phyloP scores from a whole-genome alignment of 2,113 vertebrate genomes.

The Amblyornis subalaris region DNA sequence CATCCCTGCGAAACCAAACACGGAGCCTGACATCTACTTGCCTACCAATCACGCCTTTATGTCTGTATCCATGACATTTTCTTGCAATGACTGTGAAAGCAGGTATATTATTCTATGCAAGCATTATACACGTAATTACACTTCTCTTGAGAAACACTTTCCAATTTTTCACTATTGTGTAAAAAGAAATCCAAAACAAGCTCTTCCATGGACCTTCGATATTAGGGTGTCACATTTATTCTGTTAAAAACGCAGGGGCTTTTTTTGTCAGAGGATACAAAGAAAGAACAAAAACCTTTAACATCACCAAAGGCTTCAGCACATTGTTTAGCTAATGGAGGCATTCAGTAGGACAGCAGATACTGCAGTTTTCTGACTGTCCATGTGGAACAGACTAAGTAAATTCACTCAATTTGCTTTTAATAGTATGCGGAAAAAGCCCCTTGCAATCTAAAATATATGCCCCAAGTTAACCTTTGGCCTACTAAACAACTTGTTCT shows the following conservation, averaged over 20 bases:
- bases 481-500: constrained; percentile 11
- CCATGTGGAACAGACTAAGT: neutral
- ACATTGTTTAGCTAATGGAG: neutral
- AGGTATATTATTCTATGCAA: neutral
- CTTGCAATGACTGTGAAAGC: neutral
- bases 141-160: neutral
- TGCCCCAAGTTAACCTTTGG: neutral
- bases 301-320: neutral
- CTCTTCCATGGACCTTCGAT: neutral
- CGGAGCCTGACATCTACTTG: neutral
- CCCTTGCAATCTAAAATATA: neutral
- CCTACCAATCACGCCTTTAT: neutral
- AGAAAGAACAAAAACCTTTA: neutral
- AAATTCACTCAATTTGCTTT: constrained; percentile 4
- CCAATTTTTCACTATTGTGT: neutral
- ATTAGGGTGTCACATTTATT: rapidly evolving
- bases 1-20: neutral
- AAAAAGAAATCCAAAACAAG: neutral
- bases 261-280: neutral
- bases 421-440: neutral
- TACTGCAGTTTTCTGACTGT: neutral
- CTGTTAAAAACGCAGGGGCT: neutral
- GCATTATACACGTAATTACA: neutral
- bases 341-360: neutral
- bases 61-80: neutral